A percentile compares a stretch with the other conserved stretches of the same genome.
phyloP scores from a whole-genome alignment of 2,113 vertebrate species.

The Callipepla californica region DNA sequence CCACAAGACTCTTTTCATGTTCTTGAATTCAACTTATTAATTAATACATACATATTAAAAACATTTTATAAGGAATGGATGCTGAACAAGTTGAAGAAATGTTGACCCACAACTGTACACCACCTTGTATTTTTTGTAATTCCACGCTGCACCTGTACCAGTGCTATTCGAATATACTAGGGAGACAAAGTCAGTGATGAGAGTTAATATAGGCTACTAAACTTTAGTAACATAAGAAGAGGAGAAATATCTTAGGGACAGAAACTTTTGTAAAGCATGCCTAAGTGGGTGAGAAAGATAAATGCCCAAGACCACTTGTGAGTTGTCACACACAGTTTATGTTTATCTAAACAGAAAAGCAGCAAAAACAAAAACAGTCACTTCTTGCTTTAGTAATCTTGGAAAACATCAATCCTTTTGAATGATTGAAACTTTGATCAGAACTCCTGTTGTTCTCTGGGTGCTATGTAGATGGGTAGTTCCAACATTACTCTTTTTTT shows the following conservation, averaged over 20 bases:
- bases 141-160: neutral
- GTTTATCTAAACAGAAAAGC: neutral
- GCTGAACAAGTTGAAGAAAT: neutral
- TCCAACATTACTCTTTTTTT: neutral
- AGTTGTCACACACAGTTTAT: neutral
- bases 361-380: neutral
- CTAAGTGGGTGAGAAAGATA: neutral
- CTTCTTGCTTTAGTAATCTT: neutral
- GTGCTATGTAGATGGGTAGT: neutral
- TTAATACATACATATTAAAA: neutral
- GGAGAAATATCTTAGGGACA: neutral
- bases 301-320: neutral
- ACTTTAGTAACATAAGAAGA: neutral
- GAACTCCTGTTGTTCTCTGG: neutral
- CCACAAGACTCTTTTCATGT: neutral
- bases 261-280: neutral
- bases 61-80: neutral
- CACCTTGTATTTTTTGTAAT: neutral
- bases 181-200: neutral
- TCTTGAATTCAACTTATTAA: neutral
- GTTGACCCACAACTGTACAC: neutral
- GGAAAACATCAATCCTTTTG: neutral
- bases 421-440: neutral
- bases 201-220: neutral
- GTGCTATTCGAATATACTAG: neutral